Percentiles rank a stretch among this genome's conserved stretches.
Evolutionary conservation across 1,140 invertebrate species (phyloP).

Genomic region (Mycetomoellerius zeteki): DNA sequence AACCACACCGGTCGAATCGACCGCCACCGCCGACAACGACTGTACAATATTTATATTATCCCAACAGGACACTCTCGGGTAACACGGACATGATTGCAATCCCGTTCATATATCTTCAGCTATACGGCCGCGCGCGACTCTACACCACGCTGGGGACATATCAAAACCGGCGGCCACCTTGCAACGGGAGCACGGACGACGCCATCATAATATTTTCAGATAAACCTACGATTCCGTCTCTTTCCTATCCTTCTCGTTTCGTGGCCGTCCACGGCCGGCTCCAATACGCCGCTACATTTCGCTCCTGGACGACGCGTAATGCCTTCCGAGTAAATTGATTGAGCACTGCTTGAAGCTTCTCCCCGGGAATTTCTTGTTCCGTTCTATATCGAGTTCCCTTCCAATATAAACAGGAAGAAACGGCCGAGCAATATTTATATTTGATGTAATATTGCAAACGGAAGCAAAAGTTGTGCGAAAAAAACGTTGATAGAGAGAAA

Average conservation of each 20-base stretch:
- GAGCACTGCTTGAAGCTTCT: constrained; percentile 61
- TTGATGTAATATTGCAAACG: constrained; percentile 44
- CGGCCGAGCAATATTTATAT: constrained; percentile 48
- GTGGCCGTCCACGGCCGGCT: constrained; percentile 38
- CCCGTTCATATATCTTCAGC: constrained; percentile 84
- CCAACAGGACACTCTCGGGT: constrained; percentile 84
- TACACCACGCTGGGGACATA: constrained; percentile 84
- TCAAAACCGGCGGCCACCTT: constrained; percentile 82
- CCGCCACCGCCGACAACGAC: constrained; percentile 72
- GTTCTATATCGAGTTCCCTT: constrained; percentile 31
- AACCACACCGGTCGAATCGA: constrained; percentile 52
- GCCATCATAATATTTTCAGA: constrained; percentile 84
- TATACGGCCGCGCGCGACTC: constrained; percentile 80
- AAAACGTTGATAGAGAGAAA: neutral
- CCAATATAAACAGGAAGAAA: constrained; percentile 58
- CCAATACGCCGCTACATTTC: constrained; percentile 44
- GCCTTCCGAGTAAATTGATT: constrained; percentile 58
- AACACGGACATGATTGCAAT: constrained; percentile 86
- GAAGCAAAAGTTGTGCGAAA: constrained; percentile 25
- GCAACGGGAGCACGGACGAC: constrained; percentile 72
- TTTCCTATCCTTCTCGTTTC: constrained; percentile 43
- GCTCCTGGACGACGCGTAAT: constrained; percentile 60
- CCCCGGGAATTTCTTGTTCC: constrained; percentile 57
- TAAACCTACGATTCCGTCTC: constrained; percentile 80
- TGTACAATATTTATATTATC: constrained; percentile 86